phyloP scores from a whole-genome alignment of 2,888 invertebrate species.

The Mesodorylaimus sp. region DNA sequence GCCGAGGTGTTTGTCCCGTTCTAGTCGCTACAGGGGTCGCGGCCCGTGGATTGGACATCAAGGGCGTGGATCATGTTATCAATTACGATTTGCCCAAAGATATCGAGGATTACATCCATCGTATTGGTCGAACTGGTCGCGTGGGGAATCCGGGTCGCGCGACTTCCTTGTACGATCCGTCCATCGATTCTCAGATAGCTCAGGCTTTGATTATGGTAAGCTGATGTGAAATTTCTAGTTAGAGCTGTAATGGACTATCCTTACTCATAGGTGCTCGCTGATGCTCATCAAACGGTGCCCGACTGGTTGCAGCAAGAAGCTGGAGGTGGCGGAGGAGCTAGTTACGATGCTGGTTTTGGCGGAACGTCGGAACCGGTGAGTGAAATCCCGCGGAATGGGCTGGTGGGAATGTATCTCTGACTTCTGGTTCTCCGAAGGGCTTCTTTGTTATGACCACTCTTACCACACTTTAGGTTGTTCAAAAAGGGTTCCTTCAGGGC shows the following conservation, averaged over 20 bases:
- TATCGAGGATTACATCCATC: slow-evolving; percentile 38
- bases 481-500: no score
- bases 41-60: slow-evolving; percentile 73
- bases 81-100: slow-evolving; percentile 37
- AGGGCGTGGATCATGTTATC: slow-evolving; percentile 47
- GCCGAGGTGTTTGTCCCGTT: slow-evolving; percentile 42
- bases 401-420: no score
- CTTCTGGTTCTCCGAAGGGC: no score
- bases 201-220: slow-evolving; percentile 16
- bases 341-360: no score
- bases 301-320: background rate
- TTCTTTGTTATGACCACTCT: no score
- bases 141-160: slow-evolving; percentile 36
- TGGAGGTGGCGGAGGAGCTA: no score
- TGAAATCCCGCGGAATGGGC: no score
- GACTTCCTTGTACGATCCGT: slow-evolving; percentile 43
- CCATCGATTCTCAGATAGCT: slow-evolving; percentile 43
- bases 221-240: no score
- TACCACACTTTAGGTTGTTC: no score
- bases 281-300: background rate
- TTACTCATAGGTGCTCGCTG: background rate
- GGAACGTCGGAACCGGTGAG: no score
- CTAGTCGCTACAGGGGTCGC: slow-evolving; percentile 88
- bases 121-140: slow-evolving; percentile 39
- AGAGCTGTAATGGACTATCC: no score